A percentile compares a stretch with the other conserved stretches of the same genome.
Evolutionary conservation across 2,797 vertebrate species (phyloP).

Genomic region (Myotis pilosus): DNA sequence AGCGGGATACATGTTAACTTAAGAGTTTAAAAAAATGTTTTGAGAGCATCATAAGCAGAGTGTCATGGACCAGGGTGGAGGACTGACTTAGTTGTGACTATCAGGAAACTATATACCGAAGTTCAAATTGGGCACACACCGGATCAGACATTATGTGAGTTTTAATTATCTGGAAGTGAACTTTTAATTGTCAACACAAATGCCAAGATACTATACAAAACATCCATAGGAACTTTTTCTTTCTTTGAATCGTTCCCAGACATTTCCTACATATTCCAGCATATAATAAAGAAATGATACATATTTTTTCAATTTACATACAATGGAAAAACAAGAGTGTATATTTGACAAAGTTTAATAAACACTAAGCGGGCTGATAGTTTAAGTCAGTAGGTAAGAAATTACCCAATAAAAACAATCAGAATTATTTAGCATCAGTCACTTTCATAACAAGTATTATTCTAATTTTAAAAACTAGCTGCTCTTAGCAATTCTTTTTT

Average conservation of each 20-base stretch:
- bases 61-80: not conserved
- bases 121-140: constrained; percentile 33
- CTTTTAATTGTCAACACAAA: constrained; percentile 82
- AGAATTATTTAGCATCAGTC: constrained; percentile 72
- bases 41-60: not conserved
- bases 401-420: constrained; percentile 76
- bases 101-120: not conserved
- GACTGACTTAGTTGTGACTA: not conserved
- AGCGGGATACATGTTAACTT: not conserved
- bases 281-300: constrained; percentile 81
- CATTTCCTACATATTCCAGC: constrained; percentile 80
- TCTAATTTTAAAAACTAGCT: constrained; percentile 79
- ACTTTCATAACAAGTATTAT: constrained; percentile 75
- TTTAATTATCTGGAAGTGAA: constrained; percentile 78
- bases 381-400: constrained; percentile 76
- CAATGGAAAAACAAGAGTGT: constrained; percentile 78
- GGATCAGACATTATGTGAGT: constrained; percentile 22
- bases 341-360: constrained; percentile 80
- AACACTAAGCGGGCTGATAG: constrained; percentile 66
- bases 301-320: constrained; percentile 79
- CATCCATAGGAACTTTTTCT: constrained; percentile 77
- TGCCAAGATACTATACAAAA: constrained; percentile 82
- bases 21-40: not conserved
- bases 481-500: constrained; percentile 49
- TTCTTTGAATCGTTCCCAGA: constrained; percentile 80